phyloP scores from a whole-genome alignment of 2,113 vertebrate species.

The Python bivittatus region DNA sequence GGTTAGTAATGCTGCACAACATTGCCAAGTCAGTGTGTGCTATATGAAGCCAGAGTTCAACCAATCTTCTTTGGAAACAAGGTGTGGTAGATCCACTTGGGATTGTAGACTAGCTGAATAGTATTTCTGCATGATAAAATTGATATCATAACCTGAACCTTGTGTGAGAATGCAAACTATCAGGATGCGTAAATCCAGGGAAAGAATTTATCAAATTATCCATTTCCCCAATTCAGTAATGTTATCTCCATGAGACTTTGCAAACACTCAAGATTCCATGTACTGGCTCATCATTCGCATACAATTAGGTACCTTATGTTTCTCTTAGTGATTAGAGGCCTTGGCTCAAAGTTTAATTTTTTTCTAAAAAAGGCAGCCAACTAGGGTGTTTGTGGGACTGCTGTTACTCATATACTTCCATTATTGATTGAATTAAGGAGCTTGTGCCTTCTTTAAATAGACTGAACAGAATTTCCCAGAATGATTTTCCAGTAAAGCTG shows the following conservation, averaged over 20 bases:
- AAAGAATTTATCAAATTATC: not conserved
- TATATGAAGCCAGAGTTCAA: not conserved
- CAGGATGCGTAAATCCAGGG: not conserved
- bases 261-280: not conserved
- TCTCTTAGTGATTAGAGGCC: not conserved
- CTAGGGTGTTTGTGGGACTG: not conserved
- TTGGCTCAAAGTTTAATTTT: not conserved
- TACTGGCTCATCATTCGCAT: not conserved
- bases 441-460: not conserved
- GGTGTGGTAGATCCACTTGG: not conserved
- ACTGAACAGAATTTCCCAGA: not conserved
- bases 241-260: not conserved
- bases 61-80: not conserved
- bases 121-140: not conserved
- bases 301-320: not conserved
- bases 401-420: not conserved
- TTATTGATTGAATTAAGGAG: not conserved
- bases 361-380: not conserved
- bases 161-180: not conserved
- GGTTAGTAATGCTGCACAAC: not conserved
- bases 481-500: not conserved
- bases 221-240: not conserved
- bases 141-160: not conserved
- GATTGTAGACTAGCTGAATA: not conserved
- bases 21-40: not conserved